These are phyloP conservation scores for Eristalinus aeneus DNA, from an alignment of 2,888 invertebrate species.

Conservation along the genomic window DNA sequence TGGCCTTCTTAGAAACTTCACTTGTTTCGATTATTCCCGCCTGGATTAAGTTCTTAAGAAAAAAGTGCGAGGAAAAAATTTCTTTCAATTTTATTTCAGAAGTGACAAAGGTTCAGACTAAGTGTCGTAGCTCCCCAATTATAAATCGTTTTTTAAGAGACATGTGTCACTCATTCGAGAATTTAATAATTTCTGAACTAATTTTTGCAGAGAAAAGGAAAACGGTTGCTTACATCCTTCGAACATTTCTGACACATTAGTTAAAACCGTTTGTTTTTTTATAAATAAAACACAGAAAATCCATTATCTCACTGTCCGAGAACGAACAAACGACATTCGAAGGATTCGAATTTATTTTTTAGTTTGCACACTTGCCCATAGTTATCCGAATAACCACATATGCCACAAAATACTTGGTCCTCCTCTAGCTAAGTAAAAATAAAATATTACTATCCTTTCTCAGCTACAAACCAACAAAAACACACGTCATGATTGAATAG, in stretches of 20 bases:
- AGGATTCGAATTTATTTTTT: background rate
- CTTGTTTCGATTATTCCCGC: background rate
- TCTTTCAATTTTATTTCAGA: background rate
- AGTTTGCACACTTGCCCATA: background rate
- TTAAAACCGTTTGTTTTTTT: background rate
- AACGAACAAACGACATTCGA: background rate
- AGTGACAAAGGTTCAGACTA: conserved; percentile 18
- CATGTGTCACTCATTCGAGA: conserved; percentile 37
- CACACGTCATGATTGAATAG: conserved; percentile 10
- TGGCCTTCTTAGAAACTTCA: background rate
- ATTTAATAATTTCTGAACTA: conserved; percentile 25
- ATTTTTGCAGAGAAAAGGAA: background rate
- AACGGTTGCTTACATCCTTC: background rate
- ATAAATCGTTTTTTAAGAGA: conserved; percentile 24
- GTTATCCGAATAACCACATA: background rate
- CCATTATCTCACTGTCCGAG: conserved; percentile 26
- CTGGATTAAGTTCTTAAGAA: background rate
- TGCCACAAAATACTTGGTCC: background rate
- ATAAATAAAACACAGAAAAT: conserved; percentile 43
- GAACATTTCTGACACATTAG: background rate
- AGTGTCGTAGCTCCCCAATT: conserved; percentile 9
- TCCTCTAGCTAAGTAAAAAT: conserved; percentile 1
- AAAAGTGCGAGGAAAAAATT: background rate
- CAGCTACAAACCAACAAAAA: conserved; percentile 18
- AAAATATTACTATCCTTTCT: conserved; percentile 10